These are phyloP conservation scores for Caranx melampygus DNA, from an alignment of 2,113 vertebrate species.

Conservation along the genomic window DNA sequence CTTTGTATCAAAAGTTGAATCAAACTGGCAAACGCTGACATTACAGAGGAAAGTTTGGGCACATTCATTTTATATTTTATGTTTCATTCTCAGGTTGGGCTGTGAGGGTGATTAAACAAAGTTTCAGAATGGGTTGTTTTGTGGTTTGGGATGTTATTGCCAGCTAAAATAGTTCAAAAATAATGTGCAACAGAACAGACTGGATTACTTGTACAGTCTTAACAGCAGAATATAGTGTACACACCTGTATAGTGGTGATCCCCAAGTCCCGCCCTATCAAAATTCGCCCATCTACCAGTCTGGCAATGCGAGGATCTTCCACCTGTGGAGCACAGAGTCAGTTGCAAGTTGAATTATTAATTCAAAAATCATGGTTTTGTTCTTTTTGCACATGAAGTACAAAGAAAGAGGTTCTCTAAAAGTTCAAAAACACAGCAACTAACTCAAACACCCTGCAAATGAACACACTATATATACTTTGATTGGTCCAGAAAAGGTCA, in stretches of 20 bases:
- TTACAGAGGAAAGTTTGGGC: background rate
- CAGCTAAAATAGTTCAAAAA: background rate
- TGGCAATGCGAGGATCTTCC: constrained; percentile 90
- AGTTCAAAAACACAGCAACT: too few species aligned
- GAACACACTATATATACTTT: too few species aligned
- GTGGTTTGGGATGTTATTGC: background rate
- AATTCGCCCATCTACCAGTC: constrained; percentile 88
- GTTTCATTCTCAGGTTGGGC: constrained; percentile 4
- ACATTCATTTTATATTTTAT: background rate
- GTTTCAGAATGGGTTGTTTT: background rate
- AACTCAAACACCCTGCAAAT: too few species aligned
- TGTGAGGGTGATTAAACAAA: background rate
- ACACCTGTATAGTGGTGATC: constrained; percentile 94
- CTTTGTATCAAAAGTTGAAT: background rate
- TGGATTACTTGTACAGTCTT: background rate
- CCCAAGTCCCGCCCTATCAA: constrained; percentile 91
- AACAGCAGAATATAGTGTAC: background rate
- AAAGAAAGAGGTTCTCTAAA: background rate
- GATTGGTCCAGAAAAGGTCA: too few species aligned
- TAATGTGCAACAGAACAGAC: background rate
- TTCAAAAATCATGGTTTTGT: background rate
- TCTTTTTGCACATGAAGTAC: background rate
- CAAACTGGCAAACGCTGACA: background rate
- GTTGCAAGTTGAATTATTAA: background rate
- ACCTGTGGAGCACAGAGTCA: constrained; percentile 74